Base-by-base conservation (phyloP, 2,113 vertebrate genomes). In the Phyllopteryx taeniolatus region DNA sequence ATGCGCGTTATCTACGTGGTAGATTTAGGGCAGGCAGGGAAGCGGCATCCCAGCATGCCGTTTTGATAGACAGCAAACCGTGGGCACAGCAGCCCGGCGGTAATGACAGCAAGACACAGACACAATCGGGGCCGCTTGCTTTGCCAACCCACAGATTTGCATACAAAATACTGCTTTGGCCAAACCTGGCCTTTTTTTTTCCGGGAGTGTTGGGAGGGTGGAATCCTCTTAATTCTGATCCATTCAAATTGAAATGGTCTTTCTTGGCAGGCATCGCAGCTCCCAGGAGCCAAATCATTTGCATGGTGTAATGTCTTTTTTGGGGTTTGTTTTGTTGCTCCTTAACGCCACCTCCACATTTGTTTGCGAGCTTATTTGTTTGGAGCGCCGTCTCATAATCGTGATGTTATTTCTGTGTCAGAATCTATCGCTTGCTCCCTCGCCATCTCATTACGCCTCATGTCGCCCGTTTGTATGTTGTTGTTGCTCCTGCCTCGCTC, bases 161-260 rank as follows among this genome's bases (percentile, higher is more conserved):
- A 91, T 89, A 88, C 85, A 89, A 88, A 90, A 88, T 87, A 78
- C 85, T 84, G 83, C 83, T 86, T 86, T 84, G 80, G 86, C 88
- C 88, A 89, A 84, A 90, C 82, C 82, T 88, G 80, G 82, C 82
- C 83, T 14, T 60, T 61, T 61, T 6, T 4, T n/a, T 43, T 47
- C 27, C 15, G 61, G 39, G 19, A 3, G 80, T 86, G 35, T 19
- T 61, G 31, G 31, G 56, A 10, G 62, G 39, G 80, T 86, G 85
- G 90, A 92, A 91, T 91, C 90, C 90, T 92, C 89, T 92, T 92
- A 91, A 91, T 92, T 92, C 86, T 83, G 82, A 91, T 87, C 84
- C 87, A 88, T 92, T 90, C 89, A 90, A 92, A 91, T 91, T 88
- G 85, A 92, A 92, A 93, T 91, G 83, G 85, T 88, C 90, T 93